Percentiles rank a stretch among this genome's conserved stretches.
phyloP scores from a whole-genome alignment of 2,888 invertebrate genomes.

The Abrostola tripartita region DNA sequence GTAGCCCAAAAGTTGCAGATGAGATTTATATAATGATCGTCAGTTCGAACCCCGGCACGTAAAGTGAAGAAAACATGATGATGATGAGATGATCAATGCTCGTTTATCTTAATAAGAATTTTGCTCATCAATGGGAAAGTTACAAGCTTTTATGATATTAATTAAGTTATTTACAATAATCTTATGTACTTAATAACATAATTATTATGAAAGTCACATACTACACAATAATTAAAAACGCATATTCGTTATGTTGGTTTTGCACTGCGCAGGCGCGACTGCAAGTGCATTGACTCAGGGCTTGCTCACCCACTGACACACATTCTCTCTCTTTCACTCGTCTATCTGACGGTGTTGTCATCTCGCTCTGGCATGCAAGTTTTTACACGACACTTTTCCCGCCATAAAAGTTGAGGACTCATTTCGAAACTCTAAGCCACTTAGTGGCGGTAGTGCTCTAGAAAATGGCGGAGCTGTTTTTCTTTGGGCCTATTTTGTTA shows the following conservation, averaged over 20 bases:
- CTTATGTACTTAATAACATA: background rate
- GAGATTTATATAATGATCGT: no score
- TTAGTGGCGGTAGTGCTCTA: slow-evolving; percentile 55
- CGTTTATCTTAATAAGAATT: no score
- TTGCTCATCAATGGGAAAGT: no score
- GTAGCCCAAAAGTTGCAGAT: no score
- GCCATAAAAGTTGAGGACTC: slow-evolving; percentile 74
- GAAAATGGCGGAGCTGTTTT: slow-evolving; percentile 36
- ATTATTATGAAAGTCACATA: slow-evolving; percentile 19
- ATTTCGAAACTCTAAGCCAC: slow-evolving; percentile 67
- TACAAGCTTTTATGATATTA: no score
- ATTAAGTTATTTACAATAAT: no score
- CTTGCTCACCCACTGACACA: slow-evolving; percentile 82
- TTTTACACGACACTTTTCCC: slow-evolving; percentile 79
- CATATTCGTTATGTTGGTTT: slow-evolving; percentile 41
- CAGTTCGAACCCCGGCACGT: no score
- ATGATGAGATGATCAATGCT: no score
- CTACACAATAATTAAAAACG: slow-evolving; percentile 39
- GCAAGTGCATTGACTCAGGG: slow-evolving; percentile 78
- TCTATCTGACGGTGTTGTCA: slow-evolving; percentile 35
- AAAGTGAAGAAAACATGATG: no score
- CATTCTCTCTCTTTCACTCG: slow-evolving; percentile 69
- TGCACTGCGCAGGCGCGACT: slow-evolving; percentile 33
- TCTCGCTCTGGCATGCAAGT: slow-evolving; percentile 67
- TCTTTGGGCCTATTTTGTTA: slow-evolving; percentile 10